Percentiles rank a stretch among this genome's conserved stretches.
Evolutionary conservation across 2,113 vertebrate species (phyloP).

Genomic region (mouse (Mus musculus)): DNA sequence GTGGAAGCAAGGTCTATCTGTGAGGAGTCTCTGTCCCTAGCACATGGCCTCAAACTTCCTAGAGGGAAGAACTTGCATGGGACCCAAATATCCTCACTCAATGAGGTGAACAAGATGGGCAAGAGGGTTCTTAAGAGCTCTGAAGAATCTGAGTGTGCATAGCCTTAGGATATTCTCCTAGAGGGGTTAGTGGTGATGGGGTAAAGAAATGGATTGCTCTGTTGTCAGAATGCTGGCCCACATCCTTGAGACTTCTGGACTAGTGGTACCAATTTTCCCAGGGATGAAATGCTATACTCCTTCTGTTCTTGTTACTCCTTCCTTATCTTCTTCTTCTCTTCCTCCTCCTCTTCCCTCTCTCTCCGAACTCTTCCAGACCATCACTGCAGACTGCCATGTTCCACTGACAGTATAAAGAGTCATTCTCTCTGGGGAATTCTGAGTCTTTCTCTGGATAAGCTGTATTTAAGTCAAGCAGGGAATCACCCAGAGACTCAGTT

Average conservation of each 20-base stretch:
- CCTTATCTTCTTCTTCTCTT: not conserved
- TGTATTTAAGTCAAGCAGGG: not conserved
- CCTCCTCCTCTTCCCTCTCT: not conserved
- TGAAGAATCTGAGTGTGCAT: not conserved
- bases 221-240: accelerated
- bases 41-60: not conserved
- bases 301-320: not conserved
- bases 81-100: not conserved
- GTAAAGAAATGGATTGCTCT: not conserved
- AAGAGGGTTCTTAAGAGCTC: not conserved
- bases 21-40: too few relatives aligned
- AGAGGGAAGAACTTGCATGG: not conserved
- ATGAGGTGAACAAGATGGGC: not conserved
- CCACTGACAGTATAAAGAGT: not conserved
- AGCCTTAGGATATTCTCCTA: not conserved
- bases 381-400: not conserved
- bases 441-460: conserved; percentile 19
- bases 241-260: not conserved
- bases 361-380: not conserved
- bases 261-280: not conserved
- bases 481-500: not conserved
- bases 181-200: not conserved
- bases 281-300: not conserved
- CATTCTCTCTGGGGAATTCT: not conserved
- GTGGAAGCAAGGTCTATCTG: not conserved